Base-by-base conservation (phyloP, 2,113 vertebrate species). In the Larimichthys crocea region DNA sequence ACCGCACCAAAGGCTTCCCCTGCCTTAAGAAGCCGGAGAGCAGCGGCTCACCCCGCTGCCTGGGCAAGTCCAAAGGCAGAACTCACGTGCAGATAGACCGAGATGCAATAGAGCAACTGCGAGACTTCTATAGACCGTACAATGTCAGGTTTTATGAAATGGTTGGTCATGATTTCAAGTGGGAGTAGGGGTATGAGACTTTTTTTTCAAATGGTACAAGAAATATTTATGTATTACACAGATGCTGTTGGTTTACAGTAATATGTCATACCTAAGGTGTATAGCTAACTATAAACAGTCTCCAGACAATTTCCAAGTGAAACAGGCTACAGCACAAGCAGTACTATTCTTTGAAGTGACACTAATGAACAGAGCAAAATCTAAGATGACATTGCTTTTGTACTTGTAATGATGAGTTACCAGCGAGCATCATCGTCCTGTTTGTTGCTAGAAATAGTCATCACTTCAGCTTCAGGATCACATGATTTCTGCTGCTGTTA, bases 1-100 rank as follows among this genome's bases (percentile, higher is more conserved):
- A 99, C 94, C 98, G 97, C 90, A 99, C 97, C 1, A 99, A 99
- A 91, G 97, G 97, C 46, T 99, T 99, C 89, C 97, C 97, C 3
- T 99, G 97, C 93, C 94, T 99, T 83, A 97, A 97, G 76, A 97
- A 96, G 89, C 95, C 96, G 0, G 96, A 96, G 53, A 95, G 96
- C 69, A 96, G 96, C 7, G 77, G 96, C 46, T 94, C 93, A 26
- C 97, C 97, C 0, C 96, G 97, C 79, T 99, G 97, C 84, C 94
- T 99, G 85, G 97, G 97, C 76, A 99, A 99, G 89, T 98, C 97
- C 2, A 99, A 99, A 83, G 97, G 97, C 67, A 94, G 97, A 85
- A 96, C 97, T 94, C 97, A 99, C 0, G 97, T 97, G 59, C 97
- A 97, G 94, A 98, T 99, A 31, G 97, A 97, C 83, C 94, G 96